These are phyloP conservation scores for Planiliza haematocheilus DNA, from an alignment of 2,113 vertebrate genomes.

Conservation along the genomic window DNA sequence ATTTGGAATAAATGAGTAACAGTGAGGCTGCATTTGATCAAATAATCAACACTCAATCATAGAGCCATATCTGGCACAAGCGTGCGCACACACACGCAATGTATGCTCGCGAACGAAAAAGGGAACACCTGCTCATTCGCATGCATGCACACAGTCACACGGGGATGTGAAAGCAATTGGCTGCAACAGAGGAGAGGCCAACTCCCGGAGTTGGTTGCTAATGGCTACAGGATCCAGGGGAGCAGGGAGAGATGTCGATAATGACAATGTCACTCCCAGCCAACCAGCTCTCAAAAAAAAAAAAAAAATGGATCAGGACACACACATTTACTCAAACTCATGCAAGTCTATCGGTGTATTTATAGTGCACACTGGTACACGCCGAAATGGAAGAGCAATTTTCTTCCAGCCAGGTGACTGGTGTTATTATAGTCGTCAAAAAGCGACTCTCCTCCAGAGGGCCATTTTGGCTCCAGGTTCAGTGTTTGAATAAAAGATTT, in stretches of 20 bases:
- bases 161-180: slow-evolving; percentile 79
- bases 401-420: slow-evolving; percentile 59
- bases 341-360: slow-evolving; percentile 47
- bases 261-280: slow-evolving; percentile 78
- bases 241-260: slow-evolving; percentile 74
- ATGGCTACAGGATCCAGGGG: slow-evolving; percentile 83
- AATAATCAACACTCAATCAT: slow-evolving; percentile 70
- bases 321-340: slow-evolving; percentile 13
- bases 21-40: slow-evolving; percentile 59
- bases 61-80: slow-evolving; percentile 17
- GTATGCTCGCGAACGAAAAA: not conserved
- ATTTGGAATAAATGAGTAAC: slow-evolving; percentile 54
- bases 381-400: slow-evolving; percentile 66
- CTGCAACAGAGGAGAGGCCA: slow-evolving; percentile 72
- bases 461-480: slow-evolving; percentile 29
- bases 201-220: slow-evolving; percentile 81
- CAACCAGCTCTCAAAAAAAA: slow-evolving; percentile 68
- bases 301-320: slow-evolving; percentile 61
- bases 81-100: slow-evolving; percentile 3
- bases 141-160: slow-evolving; percentile 79
- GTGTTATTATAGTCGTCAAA: slow-evolving; percentile 69
- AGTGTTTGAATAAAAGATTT: slow-evolving; percentile 45
- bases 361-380: slow-evolving; percentile 8
- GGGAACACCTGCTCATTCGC: slow-evolving; percentile 78
- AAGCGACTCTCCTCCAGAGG: slow-evolving; percentile 30